A percentile compares a stretch with the other conserved stretches of the same genome.
phyloP scores from a whole-genome alignment of 2,797 vertebrate genomes.

The Phataginus tetradactyla region DNA sequence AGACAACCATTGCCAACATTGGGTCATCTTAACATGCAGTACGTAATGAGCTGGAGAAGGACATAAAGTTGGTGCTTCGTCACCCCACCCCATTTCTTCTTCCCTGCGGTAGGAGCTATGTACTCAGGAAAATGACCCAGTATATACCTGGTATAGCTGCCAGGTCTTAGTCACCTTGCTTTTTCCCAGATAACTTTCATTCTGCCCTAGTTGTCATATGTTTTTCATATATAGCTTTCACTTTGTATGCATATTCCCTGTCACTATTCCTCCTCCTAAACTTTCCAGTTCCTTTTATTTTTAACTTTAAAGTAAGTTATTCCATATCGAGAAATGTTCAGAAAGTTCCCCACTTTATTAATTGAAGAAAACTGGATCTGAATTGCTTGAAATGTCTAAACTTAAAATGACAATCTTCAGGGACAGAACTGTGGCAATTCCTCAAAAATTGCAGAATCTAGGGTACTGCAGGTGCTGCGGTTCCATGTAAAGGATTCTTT shows the following conservation, averaged over 20 bases:
- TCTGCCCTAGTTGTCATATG: neutral
- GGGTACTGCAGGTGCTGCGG: conserved; percentile 43
- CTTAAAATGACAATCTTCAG: conserved; percentile 53
- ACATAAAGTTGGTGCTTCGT: neutral
- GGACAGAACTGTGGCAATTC: neutral
- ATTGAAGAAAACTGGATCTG: conserved; percentile 42
- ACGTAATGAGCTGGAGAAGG: neutral
- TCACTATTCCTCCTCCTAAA: neutral
- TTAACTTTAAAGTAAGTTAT: conserved; percentile 34
- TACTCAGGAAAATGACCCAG: neutral
- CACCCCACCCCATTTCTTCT: neutral
- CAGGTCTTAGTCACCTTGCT: neutral
- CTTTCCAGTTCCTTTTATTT: neutral
- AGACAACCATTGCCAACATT: neutral
- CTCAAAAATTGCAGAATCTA: conserved; percentile 52
- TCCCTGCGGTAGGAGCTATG: neutral
- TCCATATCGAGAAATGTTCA: conserved; percentile 7
- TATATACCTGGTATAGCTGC: neutral
- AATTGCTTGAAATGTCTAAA: conserved; percentile 45
- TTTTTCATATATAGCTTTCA: neutral
- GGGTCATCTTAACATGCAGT: neutral
- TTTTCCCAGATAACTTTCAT: conserved; percentile 30
- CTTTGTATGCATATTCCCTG: neutral
- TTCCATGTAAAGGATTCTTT: conserved; percentile 46
- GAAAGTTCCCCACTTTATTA: neutral